These are phyloP conservation scores for Capromys pilorides DNA, from an alignment of 2,797 vertebrate species.

Conservation along the genomic window DNA sequence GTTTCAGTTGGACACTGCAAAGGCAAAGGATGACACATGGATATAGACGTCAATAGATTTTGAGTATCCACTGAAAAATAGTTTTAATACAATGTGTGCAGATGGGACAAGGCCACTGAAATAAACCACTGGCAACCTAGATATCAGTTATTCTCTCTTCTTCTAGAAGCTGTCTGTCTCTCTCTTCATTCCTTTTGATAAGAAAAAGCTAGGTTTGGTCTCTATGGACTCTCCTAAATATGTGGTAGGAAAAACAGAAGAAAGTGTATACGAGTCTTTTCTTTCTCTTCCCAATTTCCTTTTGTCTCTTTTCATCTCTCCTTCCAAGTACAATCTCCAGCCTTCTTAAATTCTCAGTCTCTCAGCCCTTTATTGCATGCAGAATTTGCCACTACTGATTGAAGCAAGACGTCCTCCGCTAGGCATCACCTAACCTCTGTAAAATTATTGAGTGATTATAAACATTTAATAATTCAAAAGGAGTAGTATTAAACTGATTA, in stretches of 20 bases:
- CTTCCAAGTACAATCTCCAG: background rate
- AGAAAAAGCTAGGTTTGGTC: background rate
- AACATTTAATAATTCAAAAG: slow-evolving; percentile 64
- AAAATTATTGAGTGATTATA: slow-evolving; percentile 34
- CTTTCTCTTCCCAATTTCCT: background rate
- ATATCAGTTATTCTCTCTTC: background rate
- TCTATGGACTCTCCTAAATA: background rate
- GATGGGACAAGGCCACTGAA: background rate
- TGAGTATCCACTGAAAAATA: background rate
- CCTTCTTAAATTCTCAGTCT: background rate
- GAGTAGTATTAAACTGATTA: slow-evolving; percentile 67
- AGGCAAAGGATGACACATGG: background rate
- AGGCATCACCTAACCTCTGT: background rate
- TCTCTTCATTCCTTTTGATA: background rate
- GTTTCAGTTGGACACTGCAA: background rate
- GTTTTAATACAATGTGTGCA: background rate
- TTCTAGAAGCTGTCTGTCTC: background rate
- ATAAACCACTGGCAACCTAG: background rate
- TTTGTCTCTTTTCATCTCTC: background rate
- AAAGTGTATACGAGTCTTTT: background rate
- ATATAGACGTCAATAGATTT: background rate
- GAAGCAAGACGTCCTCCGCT: slow-evolving; percentile 43
- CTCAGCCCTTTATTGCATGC: background rate
- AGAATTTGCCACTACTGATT: background rate
- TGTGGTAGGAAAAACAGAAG: background rate